A percentile compares a stretch with the other conserved stretches of the same genome.
These are phyloP conservation scores for Thalpophila matura DNA, from an alignment of 2,888 invertebrate species.

Conservation along the genomic window DNA sequence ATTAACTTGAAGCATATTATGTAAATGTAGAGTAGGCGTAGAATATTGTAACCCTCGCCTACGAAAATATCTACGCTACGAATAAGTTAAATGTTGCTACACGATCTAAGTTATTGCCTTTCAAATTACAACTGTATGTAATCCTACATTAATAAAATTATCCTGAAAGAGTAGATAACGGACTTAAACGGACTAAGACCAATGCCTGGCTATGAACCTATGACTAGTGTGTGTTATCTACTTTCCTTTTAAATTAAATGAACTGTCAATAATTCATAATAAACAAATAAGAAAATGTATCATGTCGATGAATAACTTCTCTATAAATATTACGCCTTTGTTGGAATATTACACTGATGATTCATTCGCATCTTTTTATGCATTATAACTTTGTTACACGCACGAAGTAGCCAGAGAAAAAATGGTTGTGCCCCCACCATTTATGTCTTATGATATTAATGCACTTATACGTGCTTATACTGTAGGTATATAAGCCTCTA, in stretches of 20 bases:
- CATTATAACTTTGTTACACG: conserved; percentile 39
- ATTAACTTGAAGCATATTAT: conserved; percentile 54
- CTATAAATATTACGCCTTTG: conserved; percentile 52
- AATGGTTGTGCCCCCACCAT: conserved; percentile 37
- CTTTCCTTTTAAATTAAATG: conserved; percentile 31
- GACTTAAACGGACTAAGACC: conserved; percentile 18
- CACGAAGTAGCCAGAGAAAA: conserved; percentile 30
- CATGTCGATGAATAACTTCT: conserved; percentile 47
- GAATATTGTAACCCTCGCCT: conserved; percentile 37
- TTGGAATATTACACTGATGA: conserved; percentile 43
- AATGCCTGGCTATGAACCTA: conserved; percentile 13
- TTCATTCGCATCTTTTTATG: conserved; percentile 43
- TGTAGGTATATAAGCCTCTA: conserved; percentile 71
- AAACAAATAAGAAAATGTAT: conserved; percentile 47
- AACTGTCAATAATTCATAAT: conserved; percentile 2
- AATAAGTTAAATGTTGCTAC: conserved; percentile 22
- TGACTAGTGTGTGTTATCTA: conserved; percentile 14
- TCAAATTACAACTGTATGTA: conserved; percentile 2
- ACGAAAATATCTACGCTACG: conserved; percentile 19
- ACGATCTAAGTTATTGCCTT: conserved; percentile 9
- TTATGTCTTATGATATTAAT: conserved; percentile 70
- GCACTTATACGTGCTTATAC: too few relatives aligned
- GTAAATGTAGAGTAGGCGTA: conserved; percentile 47
- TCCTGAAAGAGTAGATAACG: conserved; percentile 27
- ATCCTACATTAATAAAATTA: conserved; percentile 12